Conservation (phyloP, 2,888 invertebrate species). For the Oxyteleia sp. region DNA sequence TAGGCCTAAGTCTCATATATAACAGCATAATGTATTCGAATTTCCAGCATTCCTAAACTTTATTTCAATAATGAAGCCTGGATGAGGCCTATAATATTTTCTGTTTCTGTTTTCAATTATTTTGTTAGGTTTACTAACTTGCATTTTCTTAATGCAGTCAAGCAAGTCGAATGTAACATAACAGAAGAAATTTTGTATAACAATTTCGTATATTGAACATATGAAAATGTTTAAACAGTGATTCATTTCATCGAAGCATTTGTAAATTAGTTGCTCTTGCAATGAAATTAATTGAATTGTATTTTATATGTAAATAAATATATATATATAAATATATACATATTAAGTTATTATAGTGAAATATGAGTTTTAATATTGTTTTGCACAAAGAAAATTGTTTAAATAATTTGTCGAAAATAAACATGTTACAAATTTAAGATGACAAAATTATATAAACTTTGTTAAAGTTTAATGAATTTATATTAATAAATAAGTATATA, state of each 20-base stretch:
- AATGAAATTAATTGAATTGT: constrained; percentile 18
- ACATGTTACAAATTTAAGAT: neutral
- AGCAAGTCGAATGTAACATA: constrained; percentile 28
- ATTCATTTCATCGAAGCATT: constrained; percentile 14
- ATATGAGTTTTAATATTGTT: constrained; percentile 16
- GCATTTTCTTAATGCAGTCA: constrained; percentile 41
- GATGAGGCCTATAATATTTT: constrained; percentile 17
- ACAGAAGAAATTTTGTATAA: neutral
- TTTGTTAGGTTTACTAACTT: constrained; percentile 17
- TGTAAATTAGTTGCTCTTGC: constrained; percentile 32
- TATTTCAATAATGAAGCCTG: constrained; percentile 48
- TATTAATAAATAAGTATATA: neutral
- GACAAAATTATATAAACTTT: constrained; percentile 17
- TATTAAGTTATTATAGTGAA: too few species aligned
- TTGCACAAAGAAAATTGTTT: neutral
- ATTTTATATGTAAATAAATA: too few species aligned
- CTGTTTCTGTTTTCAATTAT: neutral
- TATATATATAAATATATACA: too few species aligned
- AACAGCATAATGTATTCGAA: constrained; percentile 66
- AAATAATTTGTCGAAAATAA: constrained; percentile 17
- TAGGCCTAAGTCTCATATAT: constrained; percentile 65
- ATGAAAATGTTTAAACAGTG: neutral
- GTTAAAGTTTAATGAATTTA: constrained; percentile 32
- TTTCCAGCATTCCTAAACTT: constrained; percentile 72
- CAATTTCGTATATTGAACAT: neutral